These are phyloP conservation scores for Chamaedrilus cognettii DNA, from an alignment of 2,888 invertebrate genomes.

Conservation along the genomic window DNA sequence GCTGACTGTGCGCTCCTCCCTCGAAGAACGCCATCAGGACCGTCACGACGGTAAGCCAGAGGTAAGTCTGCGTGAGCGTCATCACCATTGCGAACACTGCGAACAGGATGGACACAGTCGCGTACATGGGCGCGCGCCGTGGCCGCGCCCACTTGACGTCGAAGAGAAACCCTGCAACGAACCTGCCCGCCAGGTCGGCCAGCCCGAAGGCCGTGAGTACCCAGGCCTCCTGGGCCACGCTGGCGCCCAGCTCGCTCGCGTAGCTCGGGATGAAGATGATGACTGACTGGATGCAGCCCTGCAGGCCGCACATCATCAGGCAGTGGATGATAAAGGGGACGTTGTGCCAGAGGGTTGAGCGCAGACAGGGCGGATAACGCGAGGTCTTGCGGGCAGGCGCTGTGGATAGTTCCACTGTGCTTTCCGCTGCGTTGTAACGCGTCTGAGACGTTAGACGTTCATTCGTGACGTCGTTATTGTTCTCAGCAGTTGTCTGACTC, in stretches of 20 bases:
- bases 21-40: slow-evolving; percentile 27
- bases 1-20: slow-evolving; percentile 18
- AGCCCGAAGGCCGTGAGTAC: slow-evolving; percentile 85
- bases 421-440: neutral
- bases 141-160: slow-evolving; percentile 40
- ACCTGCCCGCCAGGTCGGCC: slow-evolving; percentile 86
- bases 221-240: slow-evolving; percentile 64
- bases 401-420: neutral
- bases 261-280: slow-evolving; percentile 43
- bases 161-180: slow-evolving; percentile 58
- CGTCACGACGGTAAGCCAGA: slow-evolving; percentile 38
- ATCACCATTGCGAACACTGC: neutral
- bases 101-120: neutral
- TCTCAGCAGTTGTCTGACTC: neutral
- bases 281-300: slow-evolving; percentile 13
- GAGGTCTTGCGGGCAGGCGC: neutral
- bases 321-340: slow-evolving; percentile 17
- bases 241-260: slow-evolving; percentile 37
- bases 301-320: slow-evolving; percentile 6
- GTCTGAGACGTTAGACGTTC: neutral
- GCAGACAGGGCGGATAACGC: neutral
- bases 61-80: slow-evolving; percentile 1
- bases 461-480: neutral
- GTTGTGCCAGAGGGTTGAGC: slow-evolving; percentile 12
- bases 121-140: slow-evolving; percentile 39